Percentiles rank a stretch among this genome's conserved stretches.
phyloP scores from a whole-genome alignment of 2,797 vertebrate species.

The Amblyopsis hoosieri region DNA sequence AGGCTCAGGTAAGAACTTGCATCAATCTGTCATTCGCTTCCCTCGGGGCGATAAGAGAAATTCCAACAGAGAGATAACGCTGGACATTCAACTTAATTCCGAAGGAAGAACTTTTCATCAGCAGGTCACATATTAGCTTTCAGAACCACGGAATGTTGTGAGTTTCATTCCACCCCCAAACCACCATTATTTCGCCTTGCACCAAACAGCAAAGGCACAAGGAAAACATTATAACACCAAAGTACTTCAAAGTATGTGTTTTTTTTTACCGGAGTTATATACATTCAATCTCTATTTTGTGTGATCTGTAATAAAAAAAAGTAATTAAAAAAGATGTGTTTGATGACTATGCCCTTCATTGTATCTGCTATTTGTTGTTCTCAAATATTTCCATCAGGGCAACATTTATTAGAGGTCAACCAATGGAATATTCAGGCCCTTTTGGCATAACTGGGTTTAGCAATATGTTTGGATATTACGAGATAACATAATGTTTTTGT shows the following conservation, averaged over 20 bases:
- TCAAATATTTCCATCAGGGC: slow-evolving; percentile 49
- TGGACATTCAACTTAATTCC: slow-evolving; percentile 82
- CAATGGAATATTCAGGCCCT: slow-evolving; percentile 34
- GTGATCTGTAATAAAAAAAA: slow-evolving; percentile 9
- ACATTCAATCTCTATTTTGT: slow-evolving; percentile 46
- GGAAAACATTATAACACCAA: slow-evolving; percentile 56
- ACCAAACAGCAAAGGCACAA: slow-evolving; percentile 46
- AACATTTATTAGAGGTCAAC: slow-evolving; percentile 54
- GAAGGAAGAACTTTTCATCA: slow-evolving; percentile 83
- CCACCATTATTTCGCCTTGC: slow-evolving; percentile 28
- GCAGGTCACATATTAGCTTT: slow-evolving; percentile 78
- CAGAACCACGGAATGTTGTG: slow-evolving; percentile 62
- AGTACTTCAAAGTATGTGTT: slow-evolving; percentile 52
- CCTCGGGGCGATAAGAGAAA: slow-evolving; percentile 83
- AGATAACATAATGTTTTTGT: slow-evolving; percentile 55
- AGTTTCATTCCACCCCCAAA: slow-evolving; percentile 30
- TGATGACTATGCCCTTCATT: slow-evolving; percentile 55
- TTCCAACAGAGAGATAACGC: slow-evolving; percentile 81
- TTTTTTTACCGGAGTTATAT: slow-evolving; percentile 22
- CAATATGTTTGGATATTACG: slow-evolving; percentile 35
- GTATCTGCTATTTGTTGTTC: slow-evolving; percentile 36
- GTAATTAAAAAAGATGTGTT: slow-evolving; percentile 47
- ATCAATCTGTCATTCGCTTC: slow-evolving; percentile 86
- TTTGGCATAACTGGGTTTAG: slow-evolving; percentile 28
- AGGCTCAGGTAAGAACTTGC: slow-evolving; percentile 82